Evolutionary conservation across 2,888 invertebrate species (phyloP).

Genomic region (Sinhomidia bicolor): DNA sequence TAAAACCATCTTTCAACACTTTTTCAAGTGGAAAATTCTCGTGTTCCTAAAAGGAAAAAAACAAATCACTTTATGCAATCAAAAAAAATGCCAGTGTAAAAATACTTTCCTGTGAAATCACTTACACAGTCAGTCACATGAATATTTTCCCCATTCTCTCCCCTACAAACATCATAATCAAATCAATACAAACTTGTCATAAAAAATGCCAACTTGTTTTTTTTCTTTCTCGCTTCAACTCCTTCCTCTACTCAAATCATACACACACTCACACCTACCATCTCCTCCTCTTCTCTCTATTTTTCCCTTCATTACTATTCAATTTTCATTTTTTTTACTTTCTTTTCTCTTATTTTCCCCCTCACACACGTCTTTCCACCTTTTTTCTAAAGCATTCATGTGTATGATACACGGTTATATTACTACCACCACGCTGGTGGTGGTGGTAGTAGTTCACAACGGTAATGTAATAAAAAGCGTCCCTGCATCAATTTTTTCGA

Average conservation of each 20-base stretch:
- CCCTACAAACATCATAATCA: not conserved
- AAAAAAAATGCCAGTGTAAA: not conserved
- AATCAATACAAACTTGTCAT: conserved; percentile 24
- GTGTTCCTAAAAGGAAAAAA: too few species aligned
- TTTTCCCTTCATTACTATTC: not conserved
- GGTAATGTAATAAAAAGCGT: not conserved
- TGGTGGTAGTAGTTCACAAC: too few species aligned
- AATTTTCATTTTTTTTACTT: not conserved
- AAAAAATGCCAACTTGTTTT: conserved; percentile 21
- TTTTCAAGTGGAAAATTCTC: too few species aligned
- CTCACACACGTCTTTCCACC: not conserved
- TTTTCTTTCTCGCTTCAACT: not conserved
- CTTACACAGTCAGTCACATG: not conserved
- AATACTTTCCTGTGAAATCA: not conserved
- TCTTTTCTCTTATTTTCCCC: not conserved
- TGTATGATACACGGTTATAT: not conserved
- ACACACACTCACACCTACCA: not conserved
- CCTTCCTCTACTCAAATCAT: too few species aligned
- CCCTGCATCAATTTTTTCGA: conserved; percentile 6
- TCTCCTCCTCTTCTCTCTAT: not conserved
- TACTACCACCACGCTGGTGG: not conserved
- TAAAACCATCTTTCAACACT: too few species aligned
- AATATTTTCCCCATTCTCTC: too few species aligned
- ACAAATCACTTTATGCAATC: not conserved
- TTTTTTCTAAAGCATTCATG: not conserved